Evolutionary conservation across 2,113 vertebrate genomes (phyloP), one percentile per base, ranked within the genome.

Genomic region (Daubentonia madagascariensis): DNA sequence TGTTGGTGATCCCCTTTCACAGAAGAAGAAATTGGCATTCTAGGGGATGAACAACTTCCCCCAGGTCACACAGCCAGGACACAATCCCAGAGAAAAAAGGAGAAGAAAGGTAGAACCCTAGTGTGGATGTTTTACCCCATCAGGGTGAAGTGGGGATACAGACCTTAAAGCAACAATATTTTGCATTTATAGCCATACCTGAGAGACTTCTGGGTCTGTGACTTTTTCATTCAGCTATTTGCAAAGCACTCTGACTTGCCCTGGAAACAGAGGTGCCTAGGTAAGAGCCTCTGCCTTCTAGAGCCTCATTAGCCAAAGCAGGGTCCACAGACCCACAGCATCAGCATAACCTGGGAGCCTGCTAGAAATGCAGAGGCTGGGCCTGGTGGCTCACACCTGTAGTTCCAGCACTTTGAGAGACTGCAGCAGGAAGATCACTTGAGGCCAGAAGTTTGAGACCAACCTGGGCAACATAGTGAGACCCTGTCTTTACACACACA

Each of bases 121-220:
- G 4, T 7, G 2, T 61, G 16, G 30, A 37, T 8, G 37, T 73
- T 88, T 37, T 52, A 52, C 40, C 9, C 32, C 76, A 63, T 6
- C 1, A 20, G 35, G 6, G 5, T 52, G 13, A 40, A 5, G 8
- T 5, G 10, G 23, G n/a, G 1, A 2, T 16, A 17, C 8, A 35
- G 11, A 14, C 35, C 17, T 48, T 45, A 80, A n/a, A 70, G 12
- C 32, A 3, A 45, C 16, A 73, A 63, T 7, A 11, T 84, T 87
- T 59, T 73, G 61, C 25, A 32, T 16, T 86, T 59, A 54, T n/a
- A 37, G 45, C 9, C 18, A 70, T 17, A 54, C 48, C n/a, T 22
- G 11, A 48, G 20, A 12, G 30, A 87, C 72, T 81, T 65, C 48
- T 83, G 18, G 43, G 43, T 17, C 16, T n/a, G 25, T n/a, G 52